These are phyloP conservation scores for Bembecia ichneumoniformis DNA, from an alignment of 2,888 invertebrate species.

Conservation along the genomic window DNA sequence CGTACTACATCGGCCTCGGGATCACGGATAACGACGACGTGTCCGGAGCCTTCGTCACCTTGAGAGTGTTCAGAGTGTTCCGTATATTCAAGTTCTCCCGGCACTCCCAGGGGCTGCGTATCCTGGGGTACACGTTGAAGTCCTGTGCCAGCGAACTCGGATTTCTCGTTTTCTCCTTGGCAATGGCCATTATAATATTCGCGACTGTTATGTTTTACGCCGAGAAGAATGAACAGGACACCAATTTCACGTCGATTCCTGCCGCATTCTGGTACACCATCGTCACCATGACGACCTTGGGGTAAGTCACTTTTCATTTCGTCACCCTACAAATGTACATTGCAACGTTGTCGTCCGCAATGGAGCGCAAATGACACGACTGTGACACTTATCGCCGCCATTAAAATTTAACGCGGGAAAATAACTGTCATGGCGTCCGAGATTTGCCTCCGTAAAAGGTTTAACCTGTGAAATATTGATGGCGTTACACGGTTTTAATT, in stretches of 20 bases:
- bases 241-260: slow-evolving; percentile 99
- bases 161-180: slow-evolving; percentile 98
- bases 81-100: slow-evolving; percentile 99
- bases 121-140: slow-evolving; percentile 99
- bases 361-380: slow-evolving; percentile 18
- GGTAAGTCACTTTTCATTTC: slow-evolving; percentile 78
- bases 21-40: slow-evolving; percentile 99
- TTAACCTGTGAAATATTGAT: slow-evolving; percentile 39
- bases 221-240: slow-evolving; percentile 97
- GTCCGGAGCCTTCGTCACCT: slow-evolving; percentile 98
- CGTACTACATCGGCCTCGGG: slow-evolving; percentile 98
- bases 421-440: slow-evolving; percentile 52
- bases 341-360: background rate
- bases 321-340: background rate
- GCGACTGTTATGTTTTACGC: slow-evolving; percentile 99
- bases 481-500: slow-evolving; percentile 23
- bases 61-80: slow-evolving; percentile 99
- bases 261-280: slow-evolving; percentile 99
- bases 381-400: slow-evolving; percentile 58
- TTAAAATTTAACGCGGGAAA: slow-evolving; percentile 56
- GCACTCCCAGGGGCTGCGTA: slow-evolving; percentile 98
- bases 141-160: slow-evolving; percentile 99
- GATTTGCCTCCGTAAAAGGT: slow-evolving; percentile 43
- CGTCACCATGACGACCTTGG: slow-evolving; percentile 99
- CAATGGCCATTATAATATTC: slow-evolving; percentile 99